These are phyloP conservation scores for Yponomeuta plumbellus DNA, from an alignment of 2,888 invertebrate species.

Conservation along the genomic window DNA sequence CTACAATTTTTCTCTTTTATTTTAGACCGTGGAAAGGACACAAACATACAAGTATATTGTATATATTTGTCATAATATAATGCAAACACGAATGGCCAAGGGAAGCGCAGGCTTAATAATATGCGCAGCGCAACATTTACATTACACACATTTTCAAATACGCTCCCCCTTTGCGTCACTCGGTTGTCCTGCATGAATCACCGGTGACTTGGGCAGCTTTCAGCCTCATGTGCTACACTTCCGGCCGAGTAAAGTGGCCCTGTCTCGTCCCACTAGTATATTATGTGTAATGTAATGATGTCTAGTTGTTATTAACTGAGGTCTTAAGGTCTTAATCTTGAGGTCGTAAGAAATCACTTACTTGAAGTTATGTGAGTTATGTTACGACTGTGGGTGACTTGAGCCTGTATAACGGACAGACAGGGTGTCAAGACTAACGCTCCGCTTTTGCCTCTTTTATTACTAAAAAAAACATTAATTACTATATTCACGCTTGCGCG, in stretches of 20 bases:
- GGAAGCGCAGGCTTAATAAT: too few species aligned
- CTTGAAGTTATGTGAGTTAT: too few species aligned
- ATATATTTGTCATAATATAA: too few species aligned
- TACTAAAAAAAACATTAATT: not conserved
- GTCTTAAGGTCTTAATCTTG: too few species aligned
- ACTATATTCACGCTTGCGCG: not conserved
- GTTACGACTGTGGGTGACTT: too few species aligned
- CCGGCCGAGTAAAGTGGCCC: not conserved
- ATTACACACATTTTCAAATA: constrained; percentile 11
- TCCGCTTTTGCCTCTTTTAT: too few species aligned
- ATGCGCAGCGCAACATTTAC: not conserved
- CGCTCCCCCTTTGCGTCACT: constrained; percentile 1
- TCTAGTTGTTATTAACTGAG: not conserved
- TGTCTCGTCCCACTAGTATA: not conserved
- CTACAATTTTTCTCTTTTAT: too few species aligned
- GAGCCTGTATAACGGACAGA: not conserved
- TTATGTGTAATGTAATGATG: not conserved
- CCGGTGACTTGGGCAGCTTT: constrained; percentile 13
- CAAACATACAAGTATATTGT: too few species aligned
- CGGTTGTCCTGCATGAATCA: constrained; percentile 9
- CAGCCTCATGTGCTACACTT: constrained; percentile 8
- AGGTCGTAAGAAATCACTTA: too few species aligned
- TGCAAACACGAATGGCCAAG: too few species aligned
- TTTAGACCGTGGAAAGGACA: too few species aligned
- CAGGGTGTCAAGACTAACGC: too few species aligned